Percentiles rank a stretch among this genome's conserved stretches.
Evolutionary conservation across 2,888 invertebrate genomes (phyloP).

Genomic region (Pristionchus maxplancki): DNA sequence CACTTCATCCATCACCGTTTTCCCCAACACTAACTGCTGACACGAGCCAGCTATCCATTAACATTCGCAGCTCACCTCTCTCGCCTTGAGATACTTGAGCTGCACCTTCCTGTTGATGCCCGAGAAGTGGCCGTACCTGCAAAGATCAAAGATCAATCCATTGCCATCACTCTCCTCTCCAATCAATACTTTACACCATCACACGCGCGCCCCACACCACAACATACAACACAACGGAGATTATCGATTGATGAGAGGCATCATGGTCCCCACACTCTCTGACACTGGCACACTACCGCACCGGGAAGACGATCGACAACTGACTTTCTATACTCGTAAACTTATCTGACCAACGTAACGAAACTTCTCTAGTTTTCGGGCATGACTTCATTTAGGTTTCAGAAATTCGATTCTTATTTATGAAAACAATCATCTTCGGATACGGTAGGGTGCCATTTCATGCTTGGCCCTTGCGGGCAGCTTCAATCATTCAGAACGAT

Average conservation of each 20-base stretch:
- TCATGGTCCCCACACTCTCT: neutral
- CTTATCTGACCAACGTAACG: neutral
- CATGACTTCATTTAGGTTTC: neutral
- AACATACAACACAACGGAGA: slow-evolving; percentile 12
- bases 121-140: slow-evolving; percentile 98
- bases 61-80: slow-evolving; percentile 56
- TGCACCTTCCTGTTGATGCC: slow-evolving; percentile 99
- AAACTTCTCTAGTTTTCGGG: neutral
- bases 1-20: too few relatives aligned
- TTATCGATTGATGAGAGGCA: slow-evolving; percentile 40
- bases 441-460: slow-evolving; percentile 23
- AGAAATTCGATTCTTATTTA: neutral
- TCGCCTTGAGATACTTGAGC: slow-evolving; percentile 92
- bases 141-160: neutral
- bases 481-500: neutral
- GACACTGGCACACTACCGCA: slow-evolving; percentile 5
- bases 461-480: neutral
- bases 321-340: neutral
- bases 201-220: neutral
- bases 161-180: neutral
- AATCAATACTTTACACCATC: neutral
- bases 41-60: neutral
- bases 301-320: neutral
- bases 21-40: too few relatives aligned
- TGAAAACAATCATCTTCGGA: neutral